Base-by-base conservation (phyloP, 2,888 invertebrate genomes). In the Drosophila aldrichi region DNA sequence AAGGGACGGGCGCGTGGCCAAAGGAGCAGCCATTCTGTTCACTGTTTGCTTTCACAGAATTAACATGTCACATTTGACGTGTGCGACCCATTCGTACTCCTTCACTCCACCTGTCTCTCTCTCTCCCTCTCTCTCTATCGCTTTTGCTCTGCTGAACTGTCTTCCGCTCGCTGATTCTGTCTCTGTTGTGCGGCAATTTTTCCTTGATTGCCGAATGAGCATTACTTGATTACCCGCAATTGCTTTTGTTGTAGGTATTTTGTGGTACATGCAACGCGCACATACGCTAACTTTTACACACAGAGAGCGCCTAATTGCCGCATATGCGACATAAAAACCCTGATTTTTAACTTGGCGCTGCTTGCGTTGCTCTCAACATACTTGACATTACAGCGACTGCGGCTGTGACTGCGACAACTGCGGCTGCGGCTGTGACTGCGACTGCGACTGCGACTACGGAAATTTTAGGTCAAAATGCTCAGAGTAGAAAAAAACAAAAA, bases 221-320 rank as follows among this genome's bases (percentile, higher is more conserved):
- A 91, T 89, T 88, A 90, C 83, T 82, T 90, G 91, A 91, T 89
- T 91, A 89, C 82, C 77, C 77, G 73, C 90, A 87, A 88, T 88
- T 85, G 79, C 73, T 67, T 82, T 70, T 87, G 83, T 56, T 66
- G 59, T 79, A 38, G 63, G 65, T 70, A 40, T 80, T 82, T 66
- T 77, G 82, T 44, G 78, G 68, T 41, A 59, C 44, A 61, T 25
- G 46, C 60, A 68, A 65, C 59, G 55, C 32, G 41, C 49, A 52
- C 60, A 56, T 41, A 61, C 29, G 54, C 46, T 36, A 29, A 25
- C 34, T 32, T 36, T 48, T 29, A 18, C 52, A 70, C 41, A 51
- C 36, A 51, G 48, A 70, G 25, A 70, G 63, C 76, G 65, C 72
- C 72, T 90, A 82, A 88, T 88, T 90, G 81, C 81, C 81, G 81